A percentile compares a stretch with the other conserved stretches of the same genome.
Evolutionary conservation across 1,140 invertebrate species (phyloP).

Genomic region (Drosophila bifasciata): DNA sequence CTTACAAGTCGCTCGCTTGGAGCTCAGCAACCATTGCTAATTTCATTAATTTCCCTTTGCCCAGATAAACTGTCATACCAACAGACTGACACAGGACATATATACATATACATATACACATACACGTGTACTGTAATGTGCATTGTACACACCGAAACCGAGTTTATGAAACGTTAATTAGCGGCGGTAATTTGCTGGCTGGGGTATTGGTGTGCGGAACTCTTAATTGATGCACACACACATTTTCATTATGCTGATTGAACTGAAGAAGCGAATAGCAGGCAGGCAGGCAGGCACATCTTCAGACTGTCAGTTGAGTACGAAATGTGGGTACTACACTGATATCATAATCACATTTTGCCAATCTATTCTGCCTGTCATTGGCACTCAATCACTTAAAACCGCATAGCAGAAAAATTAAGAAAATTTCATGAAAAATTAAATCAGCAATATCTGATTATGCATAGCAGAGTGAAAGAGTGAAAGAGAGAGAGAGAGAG

Average conservation of each 20-base stretch:
- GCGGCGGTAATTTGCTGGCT: slow-evolving; percentile 60
- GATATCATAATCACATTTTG: neutral
- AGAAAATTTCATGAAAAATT: slow-evolving; percentile 52
- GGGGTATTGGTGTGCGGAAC: slow-evolving; percentile 37
- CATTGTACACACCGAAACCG: slow-evolving; percentile 41
- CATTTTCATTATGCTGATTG: slow-evolving; percentile 73
- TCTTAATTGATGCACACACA: slow-evolving; percentile 65
- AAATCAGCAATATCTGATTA: slow-evolving; percentile 78
- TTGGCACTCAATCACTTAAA: slow-evolving; percentile 42
- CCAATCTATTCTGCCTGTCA: slow-evolving; percentile 1
- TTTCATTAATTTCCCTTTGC: slow-evolving; percentile 76
- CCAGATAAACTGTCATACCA: neutral
- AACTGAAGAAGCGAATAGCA: slow-evolving; percentile 8
- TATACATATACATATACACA: no score
- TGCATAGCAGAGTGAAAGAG: slow-evolving; percentile 42
- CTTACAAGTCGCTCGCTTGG: slow-evolving; percentile 43
- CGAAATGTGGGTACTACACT: no score
- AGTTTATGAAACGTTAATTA: slow-evolving; percentile 81
- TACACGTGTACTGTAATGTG: slow-evolving; percentile 64
- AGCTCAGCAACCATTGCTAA: slow-evolving; percentile 75
- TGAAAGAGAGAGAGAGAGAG: no score
- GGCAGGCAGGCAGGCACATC: no score
- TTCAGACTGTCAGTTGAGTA: neutral
- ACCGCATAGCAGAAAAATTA: slow-evolving; percentile 38
- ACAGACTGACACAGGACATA: slow-evolving; percentile 49